These are phyloP conservation scores for Cyanoramphus novaezelandiae DNA, from an alignment of 2,113 vertebrate species.

Conservation along the genomic window DNA sequence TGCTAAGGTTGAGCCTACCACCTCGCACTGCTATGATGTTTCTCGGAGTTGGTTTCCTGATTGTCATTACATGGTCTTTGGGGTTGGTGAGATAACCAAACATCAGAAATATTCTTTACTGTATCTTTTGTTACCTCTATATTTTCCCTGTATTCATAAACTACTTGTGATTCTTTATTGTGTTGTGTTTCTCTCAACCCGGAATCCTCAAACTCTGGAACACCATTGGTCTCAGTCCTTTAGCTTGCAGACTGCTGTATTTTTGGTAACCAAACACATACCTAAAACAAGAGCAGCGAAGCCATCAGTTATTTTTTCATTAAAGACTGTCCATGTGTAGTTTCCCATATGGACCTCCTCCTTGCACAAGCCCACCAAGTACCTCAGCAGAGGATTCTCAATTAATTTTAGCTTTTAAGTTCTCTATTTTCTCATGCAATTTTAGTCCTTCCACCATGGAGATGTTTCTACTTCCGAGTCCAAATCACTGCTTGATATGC, in stretches of 20 bases:
- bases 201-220: constrained; percentile 56
- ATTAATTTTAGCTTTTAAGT: constrained; percentile 89
- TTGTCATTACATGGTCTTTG: no score
- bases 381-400: constrained; percentile 92
- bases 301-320: neutral
- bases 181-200: no score
- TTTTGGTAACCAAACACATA: constrained; percentile 91
- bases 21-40: no score
- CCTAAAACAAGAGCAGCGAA: constrained; percentile 66
- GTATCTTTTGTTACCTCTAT: no score
- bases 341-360: neutral
- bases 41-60: no score
- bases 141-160: no score
- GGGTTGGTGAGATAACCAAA: no score
- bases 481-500: constrained; percentile 76
- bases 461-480: constrained; percentile 85
- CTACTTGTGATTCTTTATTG: no score
- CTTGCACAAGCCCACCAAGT: neutral
- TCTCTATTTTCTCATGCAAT: constrained; percentile 87
- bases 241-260: constrained; percentile 83
- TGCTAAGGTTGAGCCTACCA: no score
- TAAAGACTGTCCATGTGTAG: no score
- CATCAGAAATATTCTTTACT: no score
- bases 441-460: constrained; percentile 94
- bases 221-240: constrained; percentile 77